Evolutionary conservation across 2,113 vertebrate genomes (phyloP).

Genomic region (Eretmodus cyanostictus): DNA sequence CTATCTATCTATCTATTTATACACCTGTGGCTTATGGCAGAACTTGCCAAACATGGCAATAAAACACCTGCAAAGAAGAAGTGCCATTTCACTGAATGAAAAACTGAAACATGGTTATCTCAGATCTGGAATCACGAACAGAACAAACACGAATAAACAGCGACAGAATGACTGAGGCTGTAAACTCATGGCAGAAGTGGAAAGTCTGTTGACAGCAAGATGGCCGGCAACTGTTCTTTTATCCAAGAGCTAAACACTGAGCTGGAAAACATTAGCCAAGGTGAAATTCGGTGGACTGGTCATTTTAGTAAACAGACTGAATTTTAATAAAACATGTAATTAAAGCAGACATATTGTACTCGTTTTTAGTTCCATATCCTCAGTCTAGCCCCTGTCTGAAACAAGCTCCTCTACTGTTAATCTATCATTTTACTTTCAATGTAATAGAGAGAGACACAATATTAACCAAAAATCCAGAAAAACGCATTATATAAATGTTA

Average conservation of each 20-base stretch:
- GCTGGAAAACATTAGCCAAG: neutral
- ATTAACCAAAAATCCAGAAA: neutral
- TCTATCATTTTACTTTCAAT: neutral
- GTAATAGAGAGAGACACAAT: neutral
- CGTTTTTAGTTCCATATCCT: neutral
- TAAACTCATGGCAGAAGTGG: neutral
- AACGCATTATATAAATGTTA: neutral
- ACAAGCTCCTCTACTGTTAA: neutral
- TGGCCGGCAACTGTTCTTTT: neutral
- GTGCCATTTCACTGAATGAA: neutral
- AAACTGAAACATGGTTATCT: neutral
- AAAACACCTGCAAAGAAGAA: neutral
- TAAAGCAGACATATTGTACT: neutral
- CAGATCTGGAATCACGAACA: neutral
- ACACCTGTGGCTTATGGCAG: neutral
- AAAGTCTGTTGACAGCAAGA: neutral
- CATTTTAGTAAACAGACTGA: neutral
- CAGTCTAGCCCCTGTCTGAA: neutral
- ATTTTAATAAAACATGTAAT: neutral
- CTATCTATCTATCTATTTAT: neutral
- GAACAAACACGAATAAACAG: neutral
- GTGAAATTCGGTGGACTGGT: neutral
- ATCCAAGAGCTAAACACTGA: neutral
- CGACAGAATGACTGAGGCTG: neutral
- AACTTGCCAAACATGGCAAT: neutral